Evolutionary conservation across 2,888 invertebrate species (phyloP), one percentile per base, ranked within the genome.

Genomic region (Oxycera nigricornis): DNA sequence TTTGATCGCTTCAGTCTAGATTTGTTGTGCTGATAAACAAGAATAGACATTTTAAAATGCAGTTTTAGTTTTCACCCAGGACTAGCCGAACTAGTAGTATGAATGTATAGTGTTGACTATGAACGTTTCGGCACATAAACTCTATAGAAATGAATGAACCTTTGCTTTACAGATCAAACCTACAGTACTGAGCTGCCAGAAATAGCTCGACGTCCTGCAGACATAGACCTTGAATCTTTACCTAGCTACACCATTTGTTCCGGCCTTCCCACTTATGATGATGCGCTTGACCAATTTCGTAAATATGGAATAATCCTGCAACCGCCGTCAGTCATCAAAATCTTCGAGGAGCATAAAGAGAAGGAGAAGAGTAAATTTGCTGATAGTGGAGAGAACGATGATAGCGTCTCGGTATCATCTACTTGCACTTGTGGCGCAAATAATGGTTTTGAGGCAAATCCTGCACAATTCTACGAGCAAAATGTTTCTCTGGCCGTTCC

Each of bases 231-330:
- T 2, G 89, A 89, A 77, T 88, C 88, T 1, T 81, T 90, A 75
- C 90, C 90, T 14, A 89, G 88, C 77, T 90, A 90, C 79, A 89
- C 90, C 2, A 86, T 90, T 73, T 90, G 89, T 59, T 89, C 90
- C n/a, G 90, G 90, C 2, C 82, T 90, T 67, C 90, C 90, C 55
- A 88, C 87, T 30, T 90, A 90, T 80, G 89, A 89, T 74, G 90
- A 90, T 80, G 90, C 90, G 2, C 81, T 90, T 73, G 88, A 89
- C 79, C 88, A 90, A 80, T 85, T 90, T 78, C 86, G 87, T 31
- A 86, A 86, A 79, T 82, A 84, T 73, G 73, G 84, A 72, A 83
- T 85, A 7, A 80, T 85, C 31, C 79, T 85, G 1, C 80, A 82
- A 1, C 81, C 85, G 0, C 76, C 81, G n/a, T 79, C 83, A 1